phyloP scores from a whole-genome alignment of 2,113 vertebrate species.

The Notothenia rossii region DNA sequence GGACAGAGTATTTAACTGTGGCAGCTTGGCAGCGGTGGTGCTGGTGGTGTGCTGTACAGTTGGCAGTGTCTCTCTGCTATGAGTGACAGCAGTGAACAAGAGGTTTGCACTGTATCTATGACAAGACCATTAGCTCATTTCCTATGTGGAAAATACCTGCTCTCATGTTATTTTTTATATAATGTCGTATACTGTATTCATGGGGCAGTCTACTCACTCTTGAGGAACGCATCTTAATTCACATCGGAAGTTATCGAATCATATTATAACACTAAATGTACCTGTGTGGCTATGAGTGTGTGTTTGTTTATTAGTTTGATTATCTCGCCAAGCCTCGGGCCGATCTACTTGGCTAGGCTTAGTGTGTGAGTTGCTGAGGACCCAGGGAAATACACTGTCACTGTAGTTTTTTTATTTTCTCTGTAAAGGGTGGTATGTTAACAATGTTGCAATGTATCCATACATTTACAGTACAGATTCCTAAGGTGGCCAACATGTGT shows the following conservation, averaged over 20 bases:
- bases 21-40: conserved; percentile 42
- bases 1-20: conserved; percentile 41
- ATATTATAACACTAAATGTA: too few relatives aligned
- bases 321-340: too few relatives aligned
- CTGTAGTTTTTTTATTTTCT: too few relatives aligned
- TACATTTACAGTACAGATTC: too few relatives aligned
- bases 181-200: background rate
- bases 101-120: conserved; percentile 30
- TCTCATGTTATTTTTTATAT: conserved; percentile 31
- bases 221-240: background rate
- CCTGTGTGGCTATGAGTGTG: too few relatives aligned
- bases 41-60: conserved; percentile 10
- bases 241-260: background rate
- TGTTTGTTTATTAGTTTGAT: too few relatives aligned
- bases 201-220: background rate
- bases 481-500: too few relatives aligned
- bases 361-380: too few relatives aligned
- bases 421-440: too few relatives aligned
- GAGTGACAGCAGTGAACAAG: conserved; percentile 53
- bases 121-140: conserved; percentile 59
- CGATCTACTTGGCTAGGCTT: too few relatives aligned
- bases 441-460: too few relatives aligned
- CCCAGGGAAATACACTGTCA: too few relatives aligned
- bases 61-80: conserved; percentile 26
- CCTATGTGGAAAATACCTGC: conserved; percentile 33